Conservation (phyloP, 2,888 invertebrate genomes). For the Boloria euphrosyne region DNA sequence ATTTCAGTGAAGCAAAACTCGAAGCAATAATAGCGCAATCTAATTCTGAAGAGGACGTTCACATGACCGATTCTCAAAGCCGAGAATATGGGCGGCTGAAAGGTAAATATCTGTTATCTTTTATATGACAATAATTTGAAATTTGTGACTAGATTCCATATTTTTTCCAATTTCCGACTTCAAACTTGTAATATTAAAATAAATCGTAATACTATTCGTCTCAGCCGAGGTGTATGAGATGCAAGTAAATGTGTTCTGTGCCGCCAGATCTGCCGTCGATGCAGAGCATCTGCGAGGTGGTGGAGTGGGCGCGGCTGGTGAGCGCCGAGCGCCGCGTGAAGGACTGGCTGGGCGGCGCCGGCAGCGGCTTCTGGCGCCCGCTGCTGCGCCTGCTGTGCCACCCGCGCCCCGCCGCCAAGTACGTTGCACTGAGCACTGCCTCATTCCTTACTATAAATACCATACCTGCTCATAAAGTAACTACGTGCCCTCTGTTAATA, state of each 20-base stretch:
- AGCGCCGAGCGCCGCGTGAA: conserved; percentile 91
- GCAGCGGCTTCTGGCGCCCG: conserved; percentile 93
- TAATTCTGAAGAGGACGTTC: conserved; percentile 56
- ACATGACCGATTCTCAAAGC: conserved; percentile 55
- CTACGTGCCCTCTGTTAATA: too few species aligned
- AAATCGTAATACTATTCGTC: too few species aligned
- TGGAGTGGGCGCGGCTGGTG: conserved; percentile 91
- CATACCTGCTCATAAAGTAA: too few species aligned
- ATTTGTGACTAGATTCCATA: too few species aligned
- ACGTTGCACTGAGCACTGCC: too few species aligned
- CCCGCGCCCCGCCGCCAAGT: conserved; percentile 72
- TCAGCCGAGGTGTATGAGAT: too few species aligned
- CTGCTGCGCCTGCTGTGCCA: conserved; percentile 89
- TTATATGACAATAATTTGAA: not conserved
- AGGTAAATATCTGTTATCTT: conserved; percentile 12
- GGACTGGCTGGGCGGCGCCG: conserved; percentile 94
- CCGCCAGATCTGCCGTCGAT: conserved; percentile 54
- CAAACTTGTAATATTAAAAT: too few species aligned
- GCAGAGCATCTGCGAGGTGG: conserved; percentile 74
- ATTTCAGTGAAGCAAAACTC: conserved; percentile 67
- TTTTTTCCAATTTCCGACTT: too few species aligned
- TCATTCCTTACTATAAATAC: too few species aligned
- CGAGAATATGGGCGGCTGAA: conserved; percentile 33
- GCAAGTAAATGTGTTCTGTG: too few species aligned
- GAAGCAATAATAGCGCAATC: conserved; percentile 55